Evolutionary conservation across 2,888 invertebrate genomes (phyloP), one percentile per base, ranked within the genome.

Genomic region (Tetropium fuscum): DNA sequence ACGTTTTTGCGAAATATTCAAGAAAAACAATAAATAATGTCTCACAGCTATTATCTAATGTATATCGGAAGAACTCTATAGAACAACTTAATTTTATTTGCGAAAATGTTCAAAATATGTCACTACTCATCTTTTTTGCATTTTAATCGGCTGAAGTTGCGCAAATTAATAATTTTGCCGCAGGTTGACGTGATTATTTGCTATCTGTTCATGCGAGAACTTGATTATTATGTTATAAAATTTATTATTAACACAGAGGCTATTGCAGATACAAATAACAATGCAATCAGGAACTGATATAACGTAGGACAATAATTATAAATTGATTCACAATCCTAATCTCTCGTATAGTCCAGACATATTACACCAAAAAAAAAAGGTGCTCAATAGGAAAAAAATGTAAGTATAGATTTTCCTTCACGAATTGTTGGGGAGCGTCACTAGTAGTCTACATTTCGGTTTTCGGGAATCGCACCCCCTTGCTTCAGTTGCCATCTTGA

Each of bases 1-100:
- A 36, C 10, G 8, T n/a, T n/a, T 48, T 48, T 48, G 22, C 36
- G 30, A 18, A 48, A 48, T 22, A 5, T 10, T 1, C n/a, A 30
- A 15, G 11, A 22, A 48, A 48, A 38, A 36, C 25, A 48, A 27
- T 44, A 27, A 44, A 44, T 27, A 44, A 43, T 41, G 22, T 43
- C 22, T 43, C 2, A 30, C 10, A 7, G 25, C 11, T 5, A 11
- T 43, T 43, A 22, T 11, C 22, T 13, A 43, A 43, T 43, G 11
- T 16, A n/a, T 27, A 16, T 25, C 13, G 10, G 10, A 13, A 20
- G 27, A 25, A 8, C n/a, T 27, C 25, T 3, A n/a, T 3, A 34
- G 13, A 34, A 34, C 2, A 15, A 6, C 15, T 34, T 2, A 34
- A n/a, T n/a, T 34, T 34, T 34, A 5, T 34, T 13, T 3, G 7